These are phyloP conservation scores for Monoplex corrugatus DNA, from an alignment of 2,888 invertebrate genomes.

Conservation along the genomic window DNA sequence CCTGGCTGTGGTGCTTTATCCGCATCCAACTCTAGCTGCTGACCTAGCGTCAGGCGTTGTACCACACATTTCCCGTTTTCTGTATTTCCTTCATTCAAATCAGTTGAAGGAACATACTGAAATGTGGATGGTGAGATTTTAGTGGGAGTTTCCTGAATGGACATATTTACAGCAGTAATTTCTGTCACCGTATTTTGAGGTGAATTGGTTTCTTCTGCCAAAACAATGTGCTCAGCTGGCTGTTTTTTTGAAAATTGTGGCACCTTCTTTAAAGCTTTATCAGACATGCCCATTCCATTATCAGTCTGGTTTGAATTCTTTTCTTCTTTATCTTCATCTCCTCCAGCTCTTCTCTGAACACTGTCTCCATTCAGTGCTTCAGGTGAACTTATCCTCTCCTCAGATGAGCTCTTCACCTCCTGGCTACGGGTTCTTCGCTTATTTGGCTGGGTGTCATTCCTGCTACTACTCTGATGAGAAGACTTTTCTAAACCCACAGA, in stretches of 20 bases:
- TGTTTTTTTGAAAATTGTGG: neutral
- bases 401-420: conserved; percentile 7
- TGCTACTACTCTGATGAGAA: neutral
- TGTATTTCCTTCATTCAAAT: neutral
- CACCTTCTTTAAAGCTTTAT: neutral
- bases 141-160: conserved; percentile 70
- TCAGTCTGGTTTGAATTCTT: neutral
- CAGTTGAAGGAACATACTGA: neutral
- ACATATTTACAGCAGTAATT: conserved; percentile 30
- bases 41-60: too few species aligned
- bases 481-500: neutral
- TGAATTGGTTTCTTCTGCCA: conserved; percentile 75
- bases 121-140: conserved; percentile 48
- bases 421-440: conserved; percentile 52
- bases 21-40: neutral
- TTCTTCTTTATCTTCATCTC: neutral
- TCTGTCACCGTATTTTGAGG: conserved; percentile 61
- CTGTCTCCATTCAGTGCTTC: too few species aligned
- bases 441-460: neutral
- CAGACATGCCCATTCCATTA: neutral
- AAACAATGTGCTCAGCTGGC: conserved; percentile 49
- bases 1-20: neutral
- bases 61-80: neutral
- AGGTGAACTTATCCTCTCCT: too few species aligned
- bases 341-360: too few species aligned